These are phyloP conservation scores for Enteromius mattozi DNA, from an alignment of 2,797 vertebrate species.

Conservation along the genomic window DNA sequence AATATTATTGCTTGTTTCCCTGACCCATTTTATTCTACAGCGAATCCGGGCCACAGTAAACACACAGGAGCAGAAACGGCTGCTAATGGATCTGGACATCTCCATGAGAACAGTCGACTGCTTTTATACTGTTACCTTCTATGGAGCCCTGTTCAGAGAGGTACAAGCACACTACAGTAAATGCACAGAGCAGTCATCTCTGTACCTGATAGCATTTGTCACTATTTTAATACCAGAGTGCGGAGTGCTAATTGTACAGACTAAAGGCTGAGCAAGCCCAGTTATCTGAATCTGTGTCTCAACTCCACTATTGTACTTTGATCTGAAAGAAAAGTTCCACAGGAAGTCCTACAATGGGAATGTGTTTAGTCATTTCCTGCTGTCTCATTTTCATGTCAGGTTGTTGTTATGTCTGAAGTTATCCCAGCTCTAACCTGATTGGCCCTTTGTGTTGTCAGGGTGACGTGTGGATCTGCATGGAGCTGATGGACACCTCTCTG, in stretches of 20 bases:
- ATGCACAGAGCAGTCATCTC: background rate
- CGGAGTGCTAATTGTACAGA: background rate
- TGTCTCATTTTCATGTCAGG: conserved; percentile 9
- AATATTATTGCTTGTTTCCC: background rate
- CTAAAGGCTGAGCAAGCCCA: background rate
- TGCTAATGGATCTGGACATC: conserved; percentile 95
- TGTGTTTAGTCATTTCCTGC: conserved; percentile 32
- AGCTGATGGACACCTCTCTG: conserved; percentile 98
- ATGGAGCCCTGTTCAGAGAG: conserved; percentile 94
- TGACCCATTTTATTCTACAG: conserved; percentile 67
- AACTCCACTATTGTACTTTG: background rate
- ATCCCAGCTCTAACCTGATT: background rate
- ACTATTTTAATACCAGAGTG: background rate
- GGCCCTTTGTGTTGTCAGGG: conserved; percentile 78
- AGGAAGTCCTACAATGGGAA: conserved; percentile 45
- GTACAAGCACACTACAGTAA: conserved; percentile 66
- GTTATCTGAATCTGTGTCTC: background rate
- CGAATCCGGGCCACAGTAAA: conserved; percentile 94
- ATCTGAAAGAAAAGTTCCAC: conserved; percentile 20
- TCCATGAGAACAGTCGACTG: conserved; percentile 98
- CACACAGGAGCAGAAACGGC: conserved; percentile 95
- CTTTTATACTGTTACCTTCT: conserved; percentile 94
- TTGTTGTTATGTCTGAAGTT: background rate
- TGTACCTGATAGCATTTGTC: background rate
- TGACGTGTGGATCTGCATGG: conserved; percentile 99